phyloP scores from a whole-genome alignment of 1,140 invertebrate genomes.

The Hypothenemus hampei region DNA sequence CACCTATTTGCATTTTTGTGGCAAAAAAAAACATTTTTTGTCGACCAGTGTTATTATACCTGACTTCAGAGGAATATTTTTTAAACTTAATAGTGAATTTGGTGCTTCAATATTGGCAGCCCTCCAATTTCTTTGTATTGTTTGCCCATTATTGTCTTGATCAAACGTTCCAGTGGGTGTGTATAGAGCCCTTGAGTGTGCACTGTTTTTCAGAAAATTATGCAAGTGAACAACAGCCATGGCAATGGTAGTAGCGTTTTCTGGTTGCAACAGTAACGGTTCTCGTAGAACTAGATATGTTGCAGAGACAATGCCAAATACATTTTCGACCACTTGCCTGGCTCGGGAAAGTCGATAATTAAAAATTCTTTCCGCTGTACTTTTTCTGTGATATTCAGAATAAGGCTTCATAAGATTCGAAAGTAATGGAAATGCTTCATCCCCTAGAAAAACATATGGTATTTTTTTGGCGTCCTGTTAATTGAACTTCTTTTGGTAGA shows the following conservation, averaged over 20 bases:
- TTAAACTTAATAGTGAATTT: slow-evolving; percentile 1
- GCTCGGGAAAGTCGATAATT: slow-evolving; percentile 20
- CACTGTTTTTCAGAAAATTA: slow-evolving; percentile 13
- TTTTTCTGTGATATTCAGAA: slow-evolving; percentile 33
- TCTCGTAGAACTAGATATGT: slow-evolving; percentile 32
- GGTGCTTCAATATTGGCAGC: not conserved
- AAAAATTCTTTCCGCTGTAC: slow-evolving; percentile 17
- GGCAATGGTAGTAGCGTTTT: slow-evolving; percentile 10
- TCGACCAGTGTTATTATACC: too few species aligned
- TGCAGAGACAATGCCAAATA: slow-evolving; percentile 14
- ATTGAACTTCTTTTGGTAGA: slow-evolving; percentile 36
- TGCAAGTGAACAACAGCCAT: slow-evolving; percentile 15
- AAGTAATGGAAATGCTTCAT: slow-evolving; percentile 47
- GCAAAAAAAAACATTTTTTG: too few species aligned
- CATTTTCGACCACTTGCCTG: slow-evolving; percentile 9
- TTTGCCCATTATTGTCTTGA: not conserved
- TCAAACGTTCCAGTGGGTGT: not conserved
- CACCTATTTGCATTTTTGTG: too few species aligned
- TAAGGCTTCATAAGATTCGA: slow-evolving; percentile 47
- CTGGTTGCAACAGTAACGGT: slow-evolving; percentile 26
- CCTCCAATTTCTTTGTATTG: not conserved
- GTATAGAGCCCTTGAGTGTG: not conserved
- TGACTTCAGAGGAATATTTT: slow-evolving; percentile 6
- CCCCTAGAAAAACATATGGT: slow-evolving; percentile 42
- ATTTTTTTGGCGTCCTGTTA: not conserved